Evolutionary conservation across 92 coral and sea anemone species (phyloP).

Genomic region (Phymanthus crucifer): DNA sequence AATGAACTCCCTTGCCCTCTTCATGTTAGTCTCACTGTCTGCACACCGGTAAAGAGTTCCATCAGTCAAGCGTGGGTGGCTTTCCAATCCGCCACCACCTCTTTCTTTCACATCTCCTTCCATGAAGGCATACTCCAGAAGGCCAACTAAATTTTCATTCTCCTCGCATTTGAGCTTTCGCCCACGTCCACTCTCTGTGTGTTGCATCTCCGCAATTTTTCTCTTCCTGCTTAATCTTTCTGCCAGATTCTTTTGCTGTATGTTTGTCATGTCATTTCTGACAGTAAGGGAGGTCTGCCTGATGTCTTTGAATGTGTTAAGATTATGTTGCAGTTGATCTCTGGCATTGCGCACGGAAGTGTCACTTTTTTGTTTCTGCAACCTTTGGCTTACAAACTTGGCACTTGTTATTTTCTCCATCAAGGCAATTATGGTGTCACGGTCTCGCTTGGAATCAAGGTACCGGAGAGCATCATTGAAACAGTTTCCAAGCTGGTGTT

Average conservation of each 20-base stretch:
- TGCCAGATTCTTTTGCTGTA: background rate
- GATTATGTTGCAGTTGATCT: conserved; percentile 23
- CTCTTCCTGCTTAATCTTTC: conserved; percentile 1
- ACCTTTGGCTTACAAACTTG: conserved; percentile 15
- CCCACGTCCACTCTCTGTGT: conserved; percentile 44
- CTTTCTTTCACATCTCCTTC: conserved; percentile 32
- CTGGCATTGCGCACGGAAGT: background rate
- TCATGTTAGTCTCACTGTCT: conserved; percentile 53
- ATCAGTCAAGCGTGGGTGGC: conserved; percentile 50
- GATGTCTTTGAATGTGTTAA: background rate
- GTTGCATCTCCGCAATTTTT: conserved; percentile 43
- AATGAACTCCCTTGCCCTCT: conserved; percentile 48
- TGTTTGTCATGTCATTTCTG: conserved; percentile 19
- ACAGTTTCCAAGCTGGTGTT: conserved; percentile 3
- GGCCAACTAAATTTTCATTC: conserved; percentile 44
- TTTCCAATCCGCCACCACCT: conserved; percentile 54
- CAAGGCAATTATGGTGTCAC: conserved; percentile 8
- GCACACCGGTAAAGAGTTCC: conserved; percentile 48
- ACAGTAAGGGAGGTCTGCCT: conserved; percentile 2
- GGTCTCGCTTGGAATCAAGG: background rate
- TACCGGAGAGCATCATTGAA: conserved; percentile 10
- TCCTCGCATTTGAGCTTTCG: conserved; percentile 54
- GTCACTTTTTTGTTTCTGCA: conserved; percentile 11
- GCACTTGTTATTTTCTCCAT: conserved; percentile 4
- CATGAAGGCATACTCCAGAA: conserved; percentile 63